Conservation (phyloP, 1,140 invertebrate genomes). For the Ylistrum balloti region DNA sequence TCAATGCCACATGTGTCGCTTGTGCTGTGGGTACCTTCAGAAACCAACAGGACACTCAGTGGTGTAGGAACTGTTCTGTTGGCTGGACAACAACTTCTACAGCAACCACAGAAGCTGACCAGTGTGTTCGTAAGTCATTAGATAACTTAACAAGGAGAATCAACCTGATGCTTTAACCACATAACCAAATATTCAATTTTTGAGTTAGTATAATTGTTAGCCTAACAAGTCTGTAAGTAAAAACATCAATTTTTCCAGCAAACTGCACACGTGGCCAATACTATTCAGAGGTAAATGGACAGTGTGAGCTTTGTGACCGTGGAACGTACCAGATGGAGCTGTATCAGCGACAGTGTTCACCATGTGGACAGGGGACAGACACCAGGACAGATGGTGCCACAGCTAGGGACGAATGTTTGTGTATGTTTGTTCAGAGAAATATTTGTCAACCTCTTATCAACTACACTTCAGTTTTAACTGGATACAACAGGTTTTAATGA, state of each 20-base stretch:
- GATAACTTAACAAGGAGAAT: too few relatives aligned
- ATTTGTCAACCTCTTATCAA: not conserved
- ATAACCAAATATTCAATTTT: too few relatives aligned
- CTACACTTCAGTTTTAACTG: too few relatives aligned
- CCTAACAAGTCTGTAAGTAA: too few relatives aligned
- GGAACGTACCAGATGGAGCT: conserved; percentile 45
- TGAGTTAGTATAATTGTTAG: too few relatives aligned
- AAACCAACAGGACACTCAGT: conserved; percentile 23
- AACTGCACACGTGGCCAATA: conserved; percentile 45
- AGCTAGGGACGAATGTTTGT: not conserved
- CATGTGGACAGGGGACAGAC: conserved; percentile 41
- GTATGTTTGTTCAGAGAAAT: not conserved
- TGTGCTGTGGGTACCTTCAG: conserved; percentile 60
- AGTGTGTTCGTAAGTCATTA: conserved; percentile 45
- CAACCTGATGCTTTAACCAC: too few relatives aligned
- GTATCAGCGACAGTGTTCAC: conserved; percentile 22
- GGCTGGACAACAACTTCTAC: conserved; percentile 40
- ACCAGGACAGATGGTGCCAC: conserved; percentile 18
- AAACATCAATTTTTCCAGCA: conserved; percentile 46
- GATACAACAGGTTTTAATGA: too few relatives aligned
- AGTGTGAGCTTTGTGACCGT: conserved; percentile 37
- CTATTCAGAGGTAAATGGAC: not conserved
- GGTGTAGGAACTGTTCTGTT: conserved; percentile 61
- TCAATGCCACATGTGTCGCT: conserved; percentile 46
- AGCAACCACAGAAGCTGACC: conserved; percentile 34